Evolutionary conservation across 2,797 vertebrate genomes (phyloP).

Genomic region (Kryptopterus vitreolus): DNA sequence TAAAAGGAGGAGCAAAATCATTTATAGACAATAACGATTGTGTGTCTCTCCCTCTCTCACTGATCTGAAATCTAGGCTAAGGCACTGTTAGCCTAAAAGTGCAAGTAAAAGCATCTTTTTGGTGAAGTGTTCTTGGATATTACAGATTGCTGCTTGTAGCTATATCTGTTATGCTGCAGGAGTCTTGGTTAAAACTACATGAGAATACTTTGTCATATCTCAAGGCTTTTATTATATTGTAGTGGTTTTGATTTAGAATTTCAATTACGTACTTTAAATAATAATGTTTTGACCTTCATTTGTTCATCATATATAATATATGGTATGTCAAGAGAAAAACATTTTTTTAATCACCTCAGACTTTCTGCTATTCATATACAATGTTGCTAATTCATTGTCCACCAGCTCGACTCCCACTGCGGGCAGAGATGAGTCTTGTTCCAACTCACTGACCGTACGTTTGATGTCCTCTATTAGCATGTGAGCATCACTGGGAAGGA

Average conservation of each 20-base stretch:
- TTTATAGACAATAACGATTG: too few relatives aligned
- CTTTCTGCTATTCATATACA: slow-evolving; percentile 99
- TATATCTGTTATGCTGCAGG: background rate
- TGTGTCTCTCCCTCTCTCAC: too few relatives aligned
- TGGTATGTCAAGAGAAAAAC: too few relatives aligned
- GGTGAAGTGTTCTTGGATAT: background rate
- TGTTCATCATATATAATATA: background rate
- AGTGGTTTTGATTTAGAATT: background rate
- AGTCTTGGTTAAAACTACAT: background rate
- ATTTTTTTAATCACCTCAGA: slow-evolving; percentile 82
- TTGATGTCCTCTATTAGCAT: slow-evolving; percentile 99
- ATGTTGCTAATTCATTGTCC: slow-evolving; percentile 91
- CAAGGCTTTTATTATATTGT: background rate
- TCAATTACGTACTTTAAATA: background rate
- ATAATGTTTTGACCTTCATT: too few relatives aligned
- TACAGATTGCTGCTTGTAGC: background rate
- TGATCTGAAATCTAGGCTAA: too few relatives aligned
- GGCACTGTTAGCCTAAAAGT: too few relatives aligned
- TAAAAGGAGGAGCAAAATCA: too few relatives aligned
- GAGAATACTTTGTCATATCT: background rate
- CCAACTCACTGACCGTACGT: slow-evolving; percentile 89
- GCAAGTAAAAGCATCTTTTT: too few relatives aligned
- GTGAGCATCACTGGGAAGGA: slow-evolving; percentile 85
- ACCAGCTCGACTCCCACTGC: slow-evolving; percentile 93
- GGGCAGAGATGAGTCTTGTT: slow-evolving; percentile 93